Evolutionary conservation across 2,113 vertebrate genomes (phyloP).

Genomic region (Callipepla squamata): DNA sequence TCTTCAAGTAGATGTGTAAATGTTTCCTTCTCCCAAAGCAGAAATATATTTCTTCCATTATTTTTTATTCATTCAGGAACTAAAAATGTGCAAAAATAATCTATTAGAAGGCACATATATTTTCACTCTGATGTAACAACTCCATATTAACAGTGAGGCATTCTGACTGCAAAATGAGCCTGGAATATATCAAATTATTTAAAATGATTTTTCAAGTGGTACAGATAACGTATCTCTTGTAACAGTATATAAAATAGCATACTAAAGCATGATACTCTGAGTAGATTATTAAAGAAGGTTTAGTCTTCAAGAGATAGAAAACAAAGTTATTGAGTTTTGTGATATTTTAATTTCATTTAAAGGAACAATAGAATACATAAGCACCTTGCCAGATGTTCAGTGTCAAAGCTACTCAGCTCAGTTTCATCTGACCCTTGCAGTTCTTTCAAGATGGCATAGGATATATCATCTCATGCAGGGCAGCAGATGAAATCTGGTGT

Average conservation of each 20-base stretch:
- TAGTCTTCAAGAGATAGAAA: conserved; percentile 47
- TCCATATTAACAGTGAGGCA: neutral
- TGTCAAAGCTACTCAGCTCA: conserved; percentile 70
- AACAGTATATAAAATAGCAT: conserved; percentile 20
- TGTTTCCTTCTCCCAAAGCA: neutral
- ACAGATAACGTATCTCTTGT: neutral
- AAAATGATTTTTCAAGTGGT: conserved; percentile 36
- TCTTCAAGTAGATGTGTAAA: neutral
- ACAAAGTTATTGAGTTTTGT: conserved; percentile 49
- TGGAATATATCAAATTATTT: conserved; percentile 36
- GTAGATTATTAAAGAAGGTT: conserved; percentile 34
- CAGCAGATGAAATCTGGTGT: conserved; percentile 82
- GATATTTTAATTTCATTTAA: conserved; percentile 72
- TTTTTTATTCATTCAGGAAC: neutral
- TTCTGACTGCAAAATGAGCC: neutral
- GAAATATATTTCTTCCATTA: neutral
- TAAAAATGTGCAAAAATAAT: neutral
- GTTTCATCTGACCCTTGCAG: conserved; percentile 84
- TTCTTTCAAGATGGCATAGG: conserved; percentile 76
- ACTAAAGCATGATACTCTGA: neutral
- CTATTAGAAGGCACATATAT: neutral
- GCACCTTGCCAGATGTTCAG: conserved; percentile 77
- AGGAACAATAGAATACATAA: conserved; percentile 67
- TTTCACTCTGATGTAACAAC: neutral
- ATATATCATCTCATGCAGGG: conserved; percentile 75